phyloP scores from a whole-genome alignment of 2,888 invertebrate species.

The Laspeyria flexula region DNA sequence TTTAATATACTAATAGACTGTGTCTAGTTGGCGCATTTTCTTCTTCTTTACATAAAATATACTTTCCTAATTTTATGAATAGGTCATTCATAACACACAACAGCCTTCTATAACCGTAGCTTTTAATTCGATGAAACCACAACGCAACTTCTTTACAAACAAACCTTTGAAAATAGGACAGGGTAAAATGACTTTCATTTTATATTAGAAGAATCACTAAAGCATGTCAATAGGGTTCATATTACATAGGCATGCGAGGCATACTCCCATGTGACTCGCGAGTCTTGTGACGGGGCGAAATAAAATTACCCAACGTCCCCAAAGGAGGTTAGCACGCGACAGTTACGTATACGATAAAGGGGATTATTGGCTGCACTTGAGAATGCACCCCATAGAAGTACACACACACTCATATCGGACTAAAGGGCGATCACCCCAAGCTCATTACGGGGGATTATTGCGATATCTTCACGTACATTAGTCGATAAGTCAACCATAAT shows the following conservation, averaged over 20 bases:
- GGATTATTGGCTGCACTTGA: constrained; percentile 79
- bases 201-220: constrained; percentile 29
- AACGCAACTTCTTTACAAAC: constrained; percentile 13
- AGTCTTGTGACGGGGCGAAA: constrained; percentile 50
- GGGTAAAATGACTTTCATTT: constrained; percentile 38
- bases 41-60: background rate
- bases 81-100: background rate
- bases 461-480: constrained; percentile 76
- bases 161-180: constrained; percentile 14
- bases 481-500: constrained; percentile 73
- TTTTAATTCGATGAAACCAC: constrained; percentile 1
- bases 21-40: too few species aligned
- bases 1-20: too few species aligned
- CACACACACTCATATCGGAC: constrained; percentile 61
- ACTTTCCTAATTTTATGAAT: background rate
- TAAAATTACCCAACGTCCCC: constrained; percentile 72
- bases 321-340: constrained; percentile 66
- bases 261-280: constrained; percentile 54
- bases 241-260: constrained; percentile 56
- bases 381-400: constrained; percentile 75
- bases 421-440: constrained; percentile 70
- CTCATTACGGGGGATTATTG: constrained; percentile 76
- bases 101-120: too few species aligned
- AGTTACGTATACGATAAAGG: constrained; percentile 70
- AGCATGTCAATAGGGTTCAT: constrained; percentile 50